Conservation (phyloP, 2,888 invertebrate genomes). For the Amphimallon solstitiale region DNA sequence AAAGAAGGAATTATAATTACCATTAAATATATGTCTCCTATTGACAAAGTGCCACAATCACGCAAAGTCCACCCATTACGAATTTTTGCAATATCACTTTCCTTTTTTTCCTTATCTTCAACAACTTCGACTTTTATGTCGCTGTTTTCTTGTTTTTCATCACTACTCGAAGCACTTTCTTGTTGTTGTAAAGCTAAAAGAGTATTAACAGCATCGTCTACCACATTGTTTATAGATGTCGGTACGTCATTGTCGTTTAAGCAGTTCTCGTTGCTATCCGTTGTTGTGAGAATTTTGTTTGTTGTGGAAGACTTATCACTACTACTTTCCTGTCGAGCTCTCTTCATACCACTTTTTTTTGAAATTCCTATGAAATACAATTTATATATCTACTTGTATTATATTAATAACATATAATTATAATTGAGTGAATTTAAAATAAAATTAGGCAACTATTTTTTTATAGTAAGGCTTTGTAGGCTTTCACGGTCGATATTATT, state of each 20-base stretch:
- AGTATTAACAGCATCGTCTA: slow-evolving; percentile 56
- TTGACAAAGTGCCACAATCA: slow-evolving; percentile 81
- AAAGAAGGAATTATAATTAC: slow-evolving; percentile 64
- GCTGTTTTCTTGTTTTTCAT: slow-evolving; percentile 63
- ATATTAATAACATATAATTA: too few species aligned
- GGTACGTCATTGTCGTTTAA: slow-evolving; percentile 46
- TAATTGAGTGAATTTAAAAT: too few species aligned
- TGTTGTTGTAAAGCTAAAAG: slow-evolving; percentile 56
- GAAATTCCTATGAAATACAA: slow-evolving; percentile 1
- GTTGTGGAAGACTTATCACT: slow-evolving; percentile 46
- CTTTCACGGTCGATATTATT: too few species aligned
- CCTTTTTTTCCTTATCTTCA: slow-evolving; percentile 47
- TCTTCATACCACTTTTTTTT: slow-evolving; percentile 59
- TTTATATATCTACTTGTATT: too few species aligned
- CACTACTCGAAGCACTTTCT: slow-evolving; percentile 65
- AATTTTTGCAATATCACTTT: slow-evolving; percentile 62
- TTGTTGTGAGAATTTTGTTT: slow-evolving; percentile 30
- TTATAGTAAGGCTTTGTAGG: too few species aligned
- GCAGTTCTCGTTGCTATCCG: slow-evolving; percentile 49
- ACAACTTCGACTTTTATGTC: slow-evolving; percentile 59
- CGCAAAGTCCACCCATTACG: slow-evolving; percentile 81
- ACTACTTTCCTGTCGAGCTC: slow-evolving; percentile 59
- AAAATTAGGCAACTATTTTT: too few species aligned
- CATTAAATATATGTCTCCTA: slow-evolving; percentile 92
- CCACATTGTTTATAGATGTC: slow-evolving; percentile 47